Percentiles rank a stretch among this genome's conserved stretches.
phyloP scores from a whole-genome alignment of 2,113 vertebrate genomes.

The Sprattus sprattus region DNA sequence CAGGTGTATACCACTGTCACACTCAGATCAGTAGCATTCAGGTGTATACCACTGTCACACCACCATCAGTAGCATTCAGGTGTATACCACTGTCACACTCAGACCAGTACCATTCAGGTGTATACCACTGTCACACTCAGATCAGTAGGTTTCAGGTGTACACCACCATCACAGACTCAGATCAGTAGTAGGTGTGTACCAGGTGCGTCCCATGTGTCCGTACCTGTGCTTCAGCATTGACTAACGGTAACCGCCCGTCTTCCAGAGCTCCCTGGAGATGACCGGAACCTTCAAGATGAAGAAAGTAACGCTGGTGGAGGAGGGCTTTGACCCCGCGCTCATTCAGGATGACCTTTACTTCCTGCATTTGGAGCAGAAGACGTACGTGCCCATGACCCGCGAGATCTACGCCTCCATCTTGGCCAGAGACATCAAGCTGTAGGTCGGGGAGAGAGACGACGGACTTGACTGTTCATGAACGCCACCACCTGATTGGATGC shows the following conservation, averaged over 20 bases:
- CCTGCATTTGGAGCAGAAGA: constrained; percentile 64
- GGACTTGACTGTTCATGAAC: too few species aligned
- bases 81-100: too few species aligned
- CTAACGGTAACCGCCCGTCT: constrained; percentile 30
- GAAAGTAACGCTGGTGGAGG: constrained; percentile 77
- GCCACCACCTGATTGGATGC: neutral
- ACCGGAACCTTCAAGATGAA: constrained; percentile 87
- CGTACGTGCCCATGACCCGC: constrained; percentile 70
- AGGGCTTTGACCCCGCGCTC: constrained; percentile 78
- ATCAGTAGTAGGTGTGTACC: too few species aligned
- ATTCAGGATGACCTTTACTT: constrained; percentile 78
- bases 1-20: too few species aligned
- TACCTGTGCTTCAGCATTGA: too few species aligned
- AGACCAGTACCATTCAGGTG: too few species aligned
- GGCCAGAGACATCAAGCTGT: constrained; percentile 72
- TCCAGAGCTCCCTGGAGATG: constrained; percentile 76
- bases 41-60: constrained; percentile 54
- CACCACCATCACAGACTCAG: too few species aligned
- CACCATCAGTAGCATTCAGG: too few species aligned
- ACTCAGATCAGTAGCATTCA: constrained; percentile 67
- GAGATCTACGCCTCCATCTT: constrained; percentile 65
- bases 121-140: neutral
- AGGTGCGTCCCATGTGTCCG: too few species aligned
- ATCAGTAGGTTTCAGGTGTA: too few species aligned
- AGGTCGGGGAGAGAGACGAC: constrained; percentile 42